These are phyloP conservation scores for Oreotrochilus melanogaster DNA, from an alignment of 2,113 vertebrate genomes.

Conservation along the genomic window DNA sequence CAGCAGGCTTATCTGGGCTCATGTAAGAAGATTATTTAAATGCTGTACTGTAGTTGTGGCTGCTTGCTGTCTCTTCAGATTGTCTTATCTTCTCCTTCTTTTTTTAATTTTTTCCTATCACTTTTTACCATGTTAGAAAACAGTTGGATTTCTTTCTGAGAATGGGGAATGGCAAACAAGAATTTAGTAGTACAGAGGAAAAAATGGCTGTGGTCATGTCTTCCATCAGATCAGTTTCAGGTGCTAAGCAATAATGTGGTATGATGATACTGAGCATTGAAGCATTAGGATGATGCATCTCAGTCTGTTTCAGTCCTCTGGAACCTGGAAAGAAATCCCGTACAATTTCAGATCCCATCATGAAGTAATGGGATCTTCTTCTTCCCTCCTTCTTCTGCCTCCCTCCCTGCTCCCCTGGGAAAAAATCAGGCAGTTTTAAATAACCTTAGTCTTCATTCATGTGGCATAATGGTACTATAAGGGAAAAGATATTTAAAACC, in stretches of 20 bases:
- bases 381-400: background rate
- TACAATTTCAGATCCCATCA: background rate
- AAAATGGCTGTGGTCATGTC: background rate
- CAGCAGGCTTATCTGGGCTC: background rate
- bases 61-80: background rate
- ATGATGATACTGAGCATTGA: background rate
- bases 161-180: background rate
- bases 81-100: background rate
- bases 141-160: background rate
- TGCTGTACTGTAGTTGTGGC: background rate
- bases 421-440: background rate
- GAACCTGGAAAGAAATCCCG: conserved; percentile 1
- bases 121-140: background rate
- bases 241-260: background rate
- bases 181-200: background rate
- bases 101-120: background rate
- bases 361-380: conserved; percentile 8
- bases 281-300: background rate
- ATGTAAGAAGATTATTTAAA: background rate
- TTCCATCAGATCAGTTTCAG: background rate
- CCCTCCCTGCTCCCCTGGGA: background rate
- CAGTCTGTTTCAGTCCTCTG: background rate
- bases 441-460: background rate
- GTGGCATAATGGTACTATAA: background rate
- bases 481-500: background rate